Evolutionary conservation across 2,113 vertebrate species (phyloP).

Genomic region (Ptyas mucosa): DNA sequence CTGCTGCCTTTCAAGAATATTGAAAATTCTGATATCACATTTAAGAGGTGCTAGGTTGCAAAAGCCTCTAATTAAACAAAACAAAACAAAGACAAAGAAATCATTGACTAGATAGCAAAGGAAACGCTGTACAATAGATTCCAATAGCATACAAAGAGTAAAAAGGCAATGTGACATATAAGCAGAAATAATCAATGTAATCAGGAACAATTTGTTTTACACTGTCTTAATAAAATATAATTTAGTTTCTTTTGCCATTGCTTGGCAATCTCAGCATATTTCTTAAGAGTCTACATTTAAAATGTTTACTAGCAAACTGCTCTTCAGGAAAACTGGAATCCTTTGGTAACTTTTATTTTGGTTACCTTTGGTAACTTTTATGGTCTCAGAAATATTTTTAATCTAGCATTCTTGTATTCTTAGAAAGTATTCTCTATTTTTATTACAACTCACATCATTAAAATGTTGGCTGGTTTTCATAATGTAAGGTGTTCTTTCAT

Average conservation of each 20-base stretch:
- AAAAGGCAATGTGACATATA: neutral
- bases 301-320: neutral
- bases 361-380: neutral
- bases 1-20: neutral
- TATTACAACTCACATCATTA: conserved; percentile 82
- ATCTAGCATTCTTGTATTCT: conserved; percentile 6
- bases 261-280: neutral
- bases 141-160: neutral
- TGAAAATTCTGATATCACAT: neutral
- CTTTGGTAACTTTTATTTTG: neutral
- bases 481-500: conserved; percentile 88
- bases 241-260: neutral
- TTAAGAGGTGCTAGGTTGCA: neutral
- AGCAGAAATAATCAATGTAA: neutral
- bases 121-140: neutral
- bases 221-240: neutral
- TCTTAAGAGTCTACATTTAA: neutral
- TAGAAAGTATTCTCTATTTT: conserved; percentile 3
- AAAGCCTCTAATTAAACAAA: neutral
- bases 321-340: neutral
- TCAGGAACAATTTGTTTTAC: neutral
- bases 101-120: neutral
- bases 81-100: rapidly evolving
- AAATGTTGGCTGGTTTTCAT: conserved; percentile 98
- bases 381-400: neutral